These are phyloP conservation scores for Aurelia aurita DNA, from an alignment of 30 jellyfish, hydroid and myxozoan genomes.

Conservation along the genomic window DNA sequence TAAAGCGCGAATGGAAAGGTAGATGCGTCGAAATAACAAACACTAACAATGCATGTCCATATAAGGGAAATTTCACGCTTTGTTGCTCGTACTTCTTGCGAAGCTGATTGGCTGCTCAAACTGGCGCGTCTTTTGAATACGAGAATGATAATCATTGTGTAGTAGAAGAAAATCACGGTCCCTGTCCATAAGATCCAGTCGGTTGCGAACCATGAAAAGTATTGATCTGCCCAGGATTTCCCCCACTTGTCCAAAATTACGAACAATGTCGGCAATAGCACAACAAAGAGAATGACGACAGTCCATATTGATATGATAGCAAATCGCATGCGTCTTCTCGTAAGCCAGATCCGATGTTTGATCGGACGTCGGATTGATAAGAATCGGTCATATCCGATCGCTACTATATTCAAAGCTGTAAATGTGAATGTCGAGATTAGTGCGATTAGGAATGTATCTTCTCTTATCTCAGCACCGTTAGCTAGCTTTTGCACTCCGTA, in stretches of 20 bases:
- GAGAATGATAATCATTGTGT: slow-evolving; percentile 30
- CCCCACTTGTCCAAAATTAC: neutral
- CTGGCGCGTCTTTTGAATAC: slow-evolving; percentile 25
- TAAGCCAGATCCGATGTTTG: slow-evolving; percentile 50
- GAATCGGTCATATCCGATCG: slow-evolving; percentile 61
- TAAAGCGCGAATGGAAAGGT: slow-evolving; percentile 34
- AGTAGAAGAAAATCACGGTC: neutral
- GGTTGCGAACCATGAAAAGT: slow-evolving; percentile 21
- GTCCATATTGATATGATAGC: slow-evolving; percentile 20
- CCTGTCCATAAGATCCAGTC: slow-evolving; percentile 24
- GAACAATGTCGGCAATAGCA: slow-evolving; percentile 9
- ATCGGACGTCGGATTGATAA: slow-evolving; percentile 52
- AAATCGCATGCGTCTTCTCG: slow-evolving; percentile 37
- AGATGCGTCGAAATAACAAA: slow-evolving; percentile 10
- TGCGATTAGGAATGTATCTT: neutral
- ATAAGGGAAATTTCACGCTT: slow-evolving; percentile 47
- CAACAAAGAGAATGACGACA: neutral
- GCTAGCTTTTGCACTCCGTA: slow-evolving; percentile 17
- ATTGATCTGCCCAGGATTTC: neutral
- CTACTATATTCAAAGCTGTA: slow-evolving; percentile 29
- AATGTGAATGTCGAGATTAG: slow-evolving; percentile 19
- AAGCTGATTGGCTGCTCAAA: slow-evolving; percentile 12
- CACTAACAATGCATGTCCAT: slow-evolving; percentile 41
- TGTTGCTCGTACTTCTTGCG: slow-evolving; percentile 27
- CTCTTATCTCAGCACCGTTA: neutral